A percentile compares a stretch with the other conserved stretches of the same genome.
Evolutionary conservation across 2,113 vertebrate species (phyloP).

Genomic region (Orycteropus afer): DNA sequence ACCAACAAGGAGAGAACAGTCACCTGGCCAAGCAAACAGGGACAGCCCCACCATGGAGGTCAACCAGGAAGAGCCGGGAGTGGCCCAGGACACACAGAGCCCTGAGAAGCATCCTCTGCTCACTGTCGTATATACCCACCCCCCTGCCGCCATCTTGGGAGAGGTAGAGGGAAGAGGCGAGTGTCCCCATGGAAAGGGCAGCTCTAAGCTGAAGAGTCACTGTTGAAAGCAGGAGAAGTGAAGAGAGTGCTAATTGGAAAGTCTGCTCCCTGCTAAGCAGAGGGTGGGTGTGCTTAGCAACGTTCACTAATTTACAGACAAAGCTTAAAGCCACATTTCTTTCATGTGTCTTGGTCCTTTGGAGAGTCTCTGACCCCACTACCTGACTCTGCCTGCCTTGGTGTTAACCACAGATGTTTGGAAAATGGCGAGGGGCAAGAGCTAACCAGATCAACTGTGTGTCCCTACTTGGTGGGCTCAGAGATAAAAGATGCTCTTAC

Average conservation of each 20-base stretch:
- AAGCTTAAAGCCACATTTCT: fast-evolving
- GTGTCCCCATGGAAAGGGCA: fast-evolving
- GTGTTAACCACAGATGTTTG: fast-evolving
- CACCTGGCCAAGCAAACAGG: not conserved
- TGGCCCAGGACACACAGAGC: not conserved
- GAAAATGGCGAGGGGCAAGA: fast-evolving
- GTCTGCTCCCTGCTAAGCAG: not conserved
- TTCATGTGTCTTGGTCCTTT: fast-evolving
- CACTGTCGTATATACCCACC: fast-evolving
- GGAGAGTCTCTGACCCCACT: fast-evolving
- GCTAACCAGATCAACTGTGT: fast-evolving
- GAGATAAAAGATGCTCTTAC: fast-evolving
- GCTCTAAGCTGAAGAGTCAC: fast-evolving
- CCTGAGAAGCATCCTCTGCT: not conserved
- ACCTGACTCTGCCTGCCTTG: not conserved
- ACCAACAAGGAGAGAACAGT: no score
- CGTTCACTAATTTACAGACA: fast-evolving
- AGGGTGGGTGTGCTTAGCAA: fast-evolving
- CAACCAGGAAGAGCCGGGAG: not conserved
- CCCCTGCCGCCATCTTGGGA: fast-evolving
- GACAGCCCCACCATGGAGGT: no score
- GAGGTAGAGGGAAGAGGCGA: not conserved
- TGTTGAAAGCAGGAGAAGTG: not conserved
- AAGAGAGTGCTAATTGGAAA: fast-evolving
- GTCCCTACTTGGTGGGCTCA: fast-evolving